phyloP scores from a whole-genome alignment of 2,113 vertebrate genomes.

The Sylvia atricapilla region DNA sequence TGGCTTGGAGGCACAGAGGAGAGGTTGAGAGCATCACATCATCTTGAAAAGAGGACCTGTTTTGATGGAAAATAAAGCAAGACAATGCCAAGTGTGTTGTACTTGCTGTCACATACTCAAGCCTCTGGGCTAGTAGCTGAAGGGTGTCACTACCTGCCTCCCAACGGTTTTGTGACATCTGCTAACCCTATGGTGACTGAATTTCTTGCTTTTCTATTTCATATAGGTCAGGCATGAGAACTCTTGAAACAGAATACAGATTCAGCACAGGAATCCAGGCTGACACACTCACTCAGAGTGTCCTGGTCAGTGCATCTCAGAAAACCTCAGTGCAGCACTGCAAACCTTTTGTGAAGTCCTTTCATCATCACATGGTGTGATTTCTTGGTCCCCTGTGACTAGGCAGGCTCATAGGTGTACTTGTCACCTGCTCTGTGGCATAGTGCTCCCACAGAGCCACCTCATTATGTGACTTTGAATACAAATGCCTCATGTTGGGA shows the following conservation, averaged over 20 bases:
- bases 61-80: neutral
- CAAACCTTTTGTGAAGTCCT: neutral
- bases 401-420: neutral
- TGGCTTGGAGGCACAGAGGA: neutral
- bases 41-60: neutral
- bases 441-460: neutral
- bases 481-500: accelerated
- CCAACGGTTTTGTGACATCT: neutral
- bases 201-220: neutral
- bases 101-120: neutral
- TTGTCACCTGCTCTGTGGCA: neutral
- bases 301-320: neutral
- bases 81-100: neutral
- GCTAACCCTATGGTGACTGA: neutral
- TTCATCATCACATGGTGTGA: neutral
- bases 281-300: neutral
- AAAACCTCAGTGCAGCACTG: neutral
- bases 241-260: neutral
- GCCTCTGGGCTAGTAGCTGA: neutral
- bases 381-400: neutral
- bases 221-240: neutral
- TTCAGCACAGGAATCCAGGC: neutral
- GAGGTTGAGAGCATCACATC: neutral
- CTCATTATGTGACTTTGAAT: neutral
- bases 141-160: neutral